These are phyloP conservation scores for Amblyraja radiata DNA, from an alignment of 2,797 vertebrate genomes.

Conservation along the genomic window DNA sequence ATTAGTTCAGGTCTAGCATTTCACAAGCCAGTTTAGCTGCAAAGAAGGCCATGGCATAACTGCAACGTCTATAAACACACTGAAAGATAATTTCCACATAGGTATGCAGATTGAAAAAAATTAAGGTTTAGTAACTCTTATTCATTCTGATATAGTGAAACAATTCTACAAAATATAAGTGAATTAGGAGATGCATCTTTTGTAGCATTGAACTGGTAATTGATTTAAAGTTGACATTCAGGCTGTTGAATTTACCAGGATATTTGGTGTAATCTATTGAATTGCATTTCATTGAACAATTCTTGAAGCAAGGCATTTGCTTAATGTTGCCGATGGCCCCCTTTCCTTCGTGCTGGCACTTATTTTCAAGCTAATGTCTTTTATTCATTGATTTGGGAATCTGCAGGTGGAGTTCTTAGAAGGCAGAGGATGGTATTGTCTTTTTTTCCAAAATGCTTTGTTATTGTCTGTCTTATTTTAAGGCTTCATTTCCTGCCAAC, in stretches of 20 bases:
- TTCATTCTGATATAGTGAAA: neutral
- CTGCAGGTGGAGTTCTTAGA: neutral
- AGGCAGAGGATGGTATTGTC: slow-evolving; percentile 2
- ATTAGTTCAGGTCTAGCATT: neutral
- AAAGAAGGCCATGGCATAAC: neutral
- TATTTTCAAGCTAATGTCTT: neutral
- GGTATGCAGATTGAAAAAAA: neutral
- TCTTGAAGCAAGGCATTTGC: no score
- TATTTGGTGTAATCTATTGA: neutral
- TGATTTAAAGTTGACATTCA: neutral
- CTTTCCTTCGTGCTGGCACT: neutral
- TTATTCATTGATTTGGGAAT: slow-evolving; percentile 6
- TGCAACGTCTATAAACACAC: neutral
- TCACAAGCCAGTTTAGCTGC: neutral
- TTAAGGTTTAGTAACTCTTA: neutral
- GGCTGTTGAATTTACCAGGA: neutral
- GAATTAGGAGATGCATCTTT: neutral
- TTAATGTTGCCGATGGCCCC: no score
- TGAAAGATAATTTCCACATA: neutral
- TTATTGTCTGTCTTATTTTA: neutral
- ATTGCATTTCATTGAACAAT: neutral
- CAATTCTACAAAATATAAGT: neutral
- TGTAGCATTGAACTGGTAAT: neutral
- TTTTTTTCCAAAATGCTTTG: neutral
- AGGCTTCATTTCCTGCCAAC: neutral